A percentile compares a stretch with the other conserved stretches of the same genome.
phyloP scores from a whole-genome alignment of 2,113 vertebrate genomes.

The Opisthocomus hoazin region DNA sequence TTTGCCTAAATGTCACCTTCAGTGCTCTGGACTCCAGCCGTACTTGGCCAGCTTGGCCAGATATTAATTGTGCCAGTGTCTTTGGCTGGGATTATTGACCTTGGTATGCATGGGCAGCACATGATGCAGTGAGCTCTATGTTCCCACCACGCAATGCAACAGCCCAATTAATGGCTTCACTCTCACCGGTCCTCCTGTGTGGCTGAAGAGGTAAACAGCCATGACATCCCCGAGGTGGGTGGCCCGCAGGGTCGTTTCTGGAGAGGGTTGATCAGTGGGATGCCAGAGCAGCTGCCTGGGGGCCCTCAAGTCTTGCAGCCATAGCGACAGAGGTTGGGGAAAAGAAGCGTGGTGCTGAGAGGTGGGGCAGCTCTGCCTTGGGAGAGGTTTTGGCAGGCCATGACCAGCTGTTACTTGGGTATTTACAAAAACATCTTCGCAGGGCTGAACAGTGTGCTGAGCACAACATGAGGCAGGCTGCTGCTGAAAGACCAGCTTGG shows the following conservation, averaged over 20 bases:
- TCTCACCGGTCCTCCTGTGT: neutral
- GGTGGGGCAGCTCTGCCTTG: neutral
- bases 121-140: neutral
- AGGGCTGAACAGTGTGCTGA: neutral
- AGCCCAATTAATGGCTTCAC: neutral
- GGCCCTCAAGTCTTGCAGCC: rapidly evolving
- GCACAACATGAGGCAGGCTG: rapidly evolving
- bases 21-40: neutral
- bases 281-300: rapidly evolving
- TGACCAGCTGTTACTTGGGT: neutral
- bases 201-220: too few species aligned
- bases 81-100: neutral
- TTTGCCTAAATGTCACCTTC: neutral
- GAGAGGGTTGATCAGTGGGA: neutral
- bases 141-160: rapidly evolving
- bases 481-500: neutral
- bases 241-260: rapidly evolving
- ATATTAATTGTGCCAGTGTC: neutral
- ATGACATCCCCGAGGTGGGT: too few species aligned
- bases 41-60: neutral
- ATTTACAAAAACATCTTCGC: neutral
- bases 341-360: neutral
- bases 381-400: neutral
- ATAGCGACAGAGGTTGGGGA: rapidly evolving
- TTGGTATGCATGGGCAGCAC: neutral